Base-by-base conservation (phyloP, 1,140 invertebrate genomes). In the Trichomalopsis sarcophagae region DNA sequence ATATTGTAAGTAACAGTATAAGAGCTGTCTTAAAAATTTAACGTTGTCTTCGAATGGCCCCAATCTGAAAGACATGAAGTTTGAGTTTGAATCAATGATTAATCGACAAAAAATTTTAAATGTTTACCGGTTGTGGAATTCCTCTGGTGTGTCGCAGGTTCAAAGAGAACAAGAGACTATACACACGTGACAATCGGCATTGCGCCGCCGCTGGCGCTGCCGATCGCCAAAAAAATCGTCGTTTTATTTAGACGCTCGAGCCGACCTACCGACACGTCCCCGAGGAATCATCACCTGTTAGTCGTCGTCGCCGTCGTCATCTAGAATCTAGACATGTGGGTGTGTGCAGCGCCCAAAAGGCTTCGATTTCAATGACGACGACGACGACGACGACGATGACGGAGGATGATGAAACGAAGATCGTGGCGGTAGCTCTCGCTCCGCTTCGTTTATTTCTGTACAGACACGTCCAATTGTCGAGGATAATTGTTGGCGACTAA, bases 11-110 rank as follows among this genome's bases (percentile, higher is more conserved):
- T 66, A 44, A 85, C 75, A 87, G 84, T 86, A 87, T 89, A 87
- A 83, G 55, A 85, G 85, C 89, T 86, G 88, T 90, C 86, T 88
- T 87, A 86, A 90, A 92, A 88, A 91, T 91, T 89, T 90, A 88
- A 90, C 90, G 89, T 91, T 91, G 89, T 91, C 88, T 90, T 90
- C 86, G 87, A 92, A 91, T 93, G 91, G 91, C 92, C 91, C 92
- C 92, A 91, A 92, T 91, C 92, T 93, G 88, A 27, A 91, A 91
- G 33, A 85, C 0, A 71, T 84, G 82, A 78, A 77, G 33, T 27
- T 75, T 9, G 75, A 84, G 47, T 50, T 73, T 71, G 14, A 50
- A 44, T 44, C 7, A 44, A 44, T 50, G 50, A 75, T 76, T 21
- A 44, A 66, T 75, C 79, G 36, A 69, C 13, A 50, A 81, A 11